A percentile compares a stretch with the other conserved stretches of the same genome.
Evolutionary conservation across 2,113 vertebrate species (phyloP).

Genomic region (Siphamia tubifer): DNA sequence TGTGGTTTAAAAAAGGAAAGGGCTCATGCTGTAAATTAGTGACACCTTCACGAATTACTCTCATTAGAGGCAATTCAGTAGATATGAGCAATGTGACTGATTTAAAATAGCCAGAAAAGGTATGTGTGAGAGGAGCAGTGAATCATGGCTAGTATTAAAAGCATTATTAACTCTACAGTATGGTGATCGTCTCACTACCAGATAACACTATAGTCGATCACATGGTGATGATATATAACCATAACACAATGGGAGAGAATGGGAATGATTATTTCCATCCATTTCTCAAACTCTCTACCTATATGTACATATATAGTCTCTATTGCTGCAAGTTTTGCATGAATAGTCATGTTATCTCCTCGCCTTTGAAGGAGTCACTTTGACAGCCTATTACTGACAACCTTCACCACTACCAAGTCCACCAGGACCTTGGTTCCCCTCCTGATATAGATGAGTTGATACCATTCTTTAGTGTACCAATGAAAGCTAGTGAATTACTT

Average conservation of each 20-base stretch:
- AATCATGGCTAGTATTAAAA: conserved; percentile 21
- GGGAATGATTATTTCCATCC: background rate
- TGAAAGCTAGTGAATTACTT: too few relatives aligned
- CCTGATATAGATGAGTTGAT: too few relatives aligned
- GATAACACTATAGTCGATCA: background rate
- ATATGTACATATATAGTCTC: background rate
- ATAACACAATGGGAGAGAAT: background rate
- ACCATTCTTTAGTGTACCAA: too few relatives aligned
- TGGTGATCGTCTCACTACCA: conserved; percentile 4
- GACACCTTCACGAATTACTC: background rate
- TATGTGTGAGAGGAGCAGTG: background rate
- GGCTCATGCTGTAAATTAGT: background rate
- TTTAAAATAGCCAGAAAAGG: background rate
- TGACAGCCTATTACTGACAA: too few relatives aligned
- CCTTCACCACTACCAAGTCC: too few relatives aligned
- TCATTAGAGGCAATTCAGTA: background rate
- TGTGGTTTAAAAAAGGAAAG: too few relatives aligned
- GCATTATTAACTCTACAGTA: background rate
- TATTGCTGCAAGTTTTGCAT: too few relatives aligned
- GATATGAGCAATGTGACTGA: background rate
- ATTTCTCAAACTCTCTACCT: background rate
- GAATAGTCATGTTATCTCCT: too few relatives aligned
- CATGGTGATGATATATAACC: background rate
- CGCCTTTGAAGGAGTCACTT: too few relatives aligned
- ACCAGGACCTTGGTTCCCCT: too few relatives aligned